Evolutionary conservation across 2,797 vertebrate species (phyloP).

Genomic region (Setipinna tenuifilis): DNA sequence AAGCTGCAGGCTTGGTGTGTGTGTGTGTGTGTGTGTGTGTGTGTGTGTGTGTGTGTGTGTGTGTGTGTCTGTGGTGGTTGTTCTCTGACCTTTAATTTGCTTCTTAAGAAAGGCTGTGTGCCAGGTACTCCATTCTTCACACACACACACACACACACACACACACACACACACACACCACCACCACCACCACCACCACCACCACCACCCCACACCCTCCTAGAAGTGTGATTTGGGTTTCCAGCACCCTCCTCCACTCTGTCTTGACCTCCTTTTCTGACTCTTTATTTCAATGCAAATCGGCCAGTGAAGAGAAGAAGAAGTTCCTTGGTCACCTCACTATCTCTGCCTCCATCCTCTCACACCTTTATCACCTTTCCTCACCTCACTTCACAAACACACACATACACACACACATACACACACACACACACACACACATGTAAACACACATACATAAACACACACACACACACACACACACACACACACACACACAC

Average conservation of each 20-base stretch:
- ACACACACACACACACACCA: slow-evolving; percentile 27
- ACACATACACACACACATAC: not conserved
- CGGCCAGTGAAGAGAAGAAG: not conserved
- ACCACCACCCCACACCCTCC: no score
- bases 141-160: not conserved
- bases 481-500: slow-evolving; percentile 22
- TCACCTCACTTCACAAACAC: not conserved
- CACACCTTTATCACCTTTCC: not conserved
- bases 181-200: no score
- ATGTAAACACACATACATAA: no score
- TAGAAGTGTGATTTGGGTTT: not conserved
- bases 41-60: not conserved
- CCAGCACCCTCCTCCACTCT: not conserved
- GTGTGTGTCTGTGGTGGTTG: not conserved
- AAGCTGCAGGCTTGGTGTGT: not conserved
- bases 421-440: not conserved
- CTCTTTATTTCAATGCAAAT: slow-evolving; percentile 5
- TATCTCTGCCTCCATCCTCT: not conserved
- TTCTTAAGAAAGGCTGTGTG: not conserved
- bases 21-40: not conserved
- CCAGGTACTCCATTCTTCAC: not conserved
- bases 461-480: slow-evolving; percentile 15
- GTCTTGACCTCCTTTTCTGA: not conserved
- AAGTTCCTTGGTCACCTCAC: not conserved
- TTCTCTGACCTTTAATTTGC: slow-evolving; percentile 20